These are phyloP conservation scores for Leptopilina syphax DNA, from an alignment of 2,888 invertebrate species.

Conservation along the genomic window DNA sequence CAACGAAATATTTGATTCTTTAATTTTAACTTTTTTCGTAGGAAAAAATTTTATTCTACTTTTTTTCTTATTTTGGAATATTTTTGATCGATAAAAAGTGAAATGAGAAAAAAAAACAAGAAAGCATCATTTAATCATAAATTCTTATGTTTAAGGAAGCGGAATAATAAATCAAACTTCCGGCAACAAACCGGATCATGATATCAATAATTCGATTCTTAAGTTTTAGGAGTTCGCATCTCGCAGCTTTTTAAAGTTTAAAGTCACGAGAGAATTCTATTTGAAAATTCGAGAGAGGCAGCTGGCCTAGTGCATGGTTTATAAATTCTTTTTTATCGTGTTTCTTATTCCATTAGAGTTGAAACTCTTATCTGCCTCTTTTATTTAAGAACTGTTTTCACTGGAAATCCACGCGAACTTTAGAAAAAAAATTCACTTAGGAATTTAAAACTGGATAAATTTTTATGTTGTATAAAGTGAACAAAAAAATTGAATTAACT, in stretches of 20 bases:
- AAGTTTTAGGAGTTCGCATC: conserved; percentile 7
- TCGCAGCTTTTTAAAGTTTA: not conserved
- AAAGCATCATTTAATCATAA: not conserved
- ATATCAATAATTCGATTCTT: conserved; percentile 26
- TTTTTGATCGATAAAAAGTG: no score
- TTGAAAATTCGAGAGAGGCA: conserved; percentile 29
- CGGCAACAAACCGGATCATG: not conserved
- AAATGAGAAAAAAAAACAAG: not conserved
- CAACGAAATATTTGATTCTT: no score
- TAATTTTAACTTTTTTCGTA: no score
- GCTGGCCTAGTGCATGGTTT: conserved; percentile 20
- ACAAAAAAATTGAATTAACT: not conserved
- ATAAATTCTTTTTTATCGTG: conserved; percentile 35
- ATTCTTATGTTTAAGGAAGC: conserved; percentile 1
- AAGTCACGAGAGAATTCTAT: conserved; percentile 23
- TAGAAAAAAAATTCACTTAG: conserved; percentile 6
- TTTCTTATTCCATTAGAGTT: conserved; percentile 33
- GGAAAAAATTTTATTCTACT: no score
- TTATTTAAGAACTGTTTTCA: conserved; percentile 23
- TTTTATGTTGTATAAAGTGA: not conserved
- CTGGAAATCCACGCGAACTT: conserved; percentile 5
- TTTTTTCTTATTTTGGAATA: no score
- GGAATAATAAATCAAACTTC: not conserved
- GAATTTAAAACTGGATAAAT: not conserved
- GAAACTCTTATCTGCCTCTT: conserved; percentile 18